Evolutionary conservation across 2,888 invertebrate genomes (phyloP).

Genomic region (Drosophila sordidula): DNA sequence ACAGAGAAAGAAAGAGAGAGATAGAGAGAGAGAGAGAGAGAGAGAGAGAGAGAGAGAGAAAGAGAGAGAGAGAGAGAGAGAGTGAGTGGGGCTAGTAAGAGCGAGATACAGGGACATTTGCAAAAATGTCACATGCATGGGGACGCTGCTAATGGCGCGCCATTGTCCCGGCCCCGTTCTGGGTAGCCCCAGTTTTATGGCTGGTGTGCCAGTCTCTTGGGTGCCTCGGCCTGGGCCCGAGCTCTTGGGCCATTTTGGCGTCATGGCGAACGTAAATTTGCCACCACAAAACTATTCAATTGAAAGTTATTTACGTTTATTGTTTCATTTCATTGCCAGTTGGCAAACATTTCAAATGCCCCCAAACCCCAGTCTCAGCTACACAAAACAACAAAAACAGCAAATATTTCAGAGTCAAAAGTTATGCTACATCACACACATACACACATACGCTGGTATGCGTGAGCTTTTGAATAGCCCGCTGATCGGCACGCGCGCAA

Average conservation of each 20-base stretch:
- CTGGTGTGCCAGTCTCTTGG: constrained; percentile 21
- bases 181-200: constrained; percentile 40
- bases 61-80: constrained; percentile 27
- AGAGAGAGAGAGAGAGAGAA: constrained; percentile 20
- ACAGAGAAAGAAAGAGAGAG: constrained; percentile 21
- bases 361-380: constrained; percentile 1
- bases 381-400: neutral
- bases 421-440: constrained; percentile 14
- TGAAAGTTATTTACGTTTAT: constrained; percentile 82
- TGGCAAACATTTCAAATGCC: constrained; percentile 53
- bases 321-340: constrained; percentile 69
- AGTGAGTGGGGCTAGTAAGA: constrained; percentile 11
- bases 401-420: constrained; percentile 41
- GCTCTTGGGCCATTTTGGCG: constrained; percentile 49
- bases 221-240: constrained; percentile 16
- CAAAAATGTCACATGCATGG: constrained; percentile 61
- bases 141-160: constrained; percentile 71
- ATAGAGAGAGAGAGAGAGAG: constrained; percentile 26
- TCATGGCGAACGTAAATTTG: constrained; percentile 69
- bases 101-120: constrained; percentile 45
- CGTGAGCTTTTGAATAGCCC: constrained; percentile 8
- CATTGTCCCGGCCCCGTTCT: constrained; percentile 58
- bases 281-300: constrained; percentile 81
- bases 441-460: neutral
- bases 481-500: constrained; percentile 25